Evolutionary conservation across 2,888 invertebrate genomes (phyloP), one percentile per base, ranked within the genome.

Genomic region (Tetanocera ferruginea): DNA sequence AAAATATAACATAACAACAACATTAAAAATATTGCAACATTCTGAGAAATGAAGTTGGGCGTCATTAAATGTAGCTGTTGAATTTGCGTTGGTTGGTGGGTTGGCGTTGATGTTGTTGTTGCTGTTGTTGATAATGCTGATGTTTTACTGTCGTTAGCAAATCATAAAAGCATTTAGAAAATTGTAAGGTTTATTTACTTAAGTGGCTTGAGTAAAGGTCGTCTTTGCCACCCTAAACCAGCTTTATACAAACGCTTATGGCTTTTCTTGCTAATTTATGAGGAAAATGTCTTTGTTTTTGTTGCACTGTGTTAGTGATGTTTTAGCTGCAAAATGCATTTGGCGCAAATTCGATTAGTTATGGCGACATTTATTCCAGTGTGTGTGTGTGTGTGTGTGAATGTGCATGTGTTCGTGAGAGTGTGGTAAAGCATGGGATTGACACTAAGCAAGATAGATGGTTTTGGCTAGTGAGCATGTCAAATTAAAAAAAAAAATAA

Each of bases 371-470:
- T 70, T 76, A 43, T 43, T 11, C 14, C 2, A 11, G 66, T n/a
- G 34, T 25, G 71, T 31, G 55, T 66, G 5, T 55, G 60, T 67
- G 34, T 66, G 55, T 49, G 71, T 79, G 66, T 78, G 57, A n/a
- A n/a, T 19, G 71, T 76, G 52, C 5, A 11, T 52, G 75, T 67
- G 43, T 43, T n/a, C 17, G 71, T 76, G 52, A 2, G 11, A 34
- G 75, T 67, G 43, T 43, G 31, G 3, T 3, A 31, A 5, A 9
- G 55, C 23, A 51, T 66, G 74, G 64, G 31, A 82, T 82, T 85
- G 85, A 86, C 85, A 86, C 84, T 85, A 85, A 85, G 86, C 83
- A 86, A 86, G 85, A 85, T 86, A 84, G 85, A 85, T 85, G 83
- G 83, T 49, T 52, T 74, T 52, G 51, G 37, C 64, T 62, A 31